A percentile compares a stretch with the other conserved stretches of the same genome.
These are phyloP conservation scores for Sebastes matsubarae DNA, from an alignment of 2,797 vertebrate genomes.

Conservation along the genomic window DNA sequence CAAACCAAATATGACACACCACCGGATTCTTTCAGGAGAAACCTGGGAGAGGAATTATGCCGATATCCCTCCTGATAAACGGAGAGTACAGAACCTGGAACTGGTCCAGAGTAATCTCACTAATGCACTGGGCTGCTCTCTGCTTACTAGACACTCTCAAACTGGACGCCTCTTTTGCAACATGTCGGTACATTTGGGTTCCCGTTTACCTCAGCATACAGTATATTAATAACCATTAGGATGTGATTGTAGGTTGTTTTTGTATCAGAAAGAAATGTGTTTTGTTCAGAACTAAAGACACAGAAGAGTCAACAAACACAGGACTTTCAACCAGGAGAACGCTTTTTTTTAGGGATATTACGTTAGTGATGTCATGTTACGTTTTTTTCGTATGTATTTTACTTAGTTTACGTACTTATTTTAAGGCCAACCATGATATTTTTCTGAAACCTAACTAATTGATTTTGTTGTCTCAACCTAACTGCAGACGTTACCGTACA, in stretches of 20 bases:
- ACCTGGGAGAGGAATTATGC: neutral
- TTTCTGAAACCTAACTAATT: no score
- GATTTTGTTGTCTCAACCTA: no score
- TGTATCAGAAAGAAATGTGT: neutral
- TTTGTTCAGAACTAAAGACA: neutral
- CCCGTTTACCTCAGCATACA: neutral
- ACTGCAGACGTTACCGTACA: no score
- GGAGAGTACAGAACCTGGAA: neutral
- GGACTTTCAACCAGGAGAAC: no score
- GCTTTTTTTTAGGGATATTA: no score
- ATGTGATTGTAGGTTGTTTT: neutral
- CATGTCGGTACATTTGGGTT: neutral
- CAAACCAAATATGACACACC: constrained; percentile 8
- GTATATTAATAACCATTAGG: neutral
- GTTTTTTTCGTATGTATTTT: no score
- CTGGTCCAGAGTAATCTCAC: constrained; percentile 23
- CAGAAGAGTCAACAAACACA: neutral
- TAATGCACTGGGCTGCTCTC: neutral
- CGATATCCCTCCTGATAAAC: constrained; percentile 3
- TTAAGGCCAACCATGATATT: no score
- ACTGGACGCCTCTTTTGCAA: neutral
- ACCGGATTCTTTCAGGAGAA: neutral
- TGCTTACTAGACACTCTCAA: neutral
- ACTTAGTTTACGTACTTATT: no score
- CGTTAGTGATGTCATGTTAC: no score